phyloP scores from a whole-genome alignment of 2,888 invertebrate species.

The Cantharis flavilabris region DNA sequence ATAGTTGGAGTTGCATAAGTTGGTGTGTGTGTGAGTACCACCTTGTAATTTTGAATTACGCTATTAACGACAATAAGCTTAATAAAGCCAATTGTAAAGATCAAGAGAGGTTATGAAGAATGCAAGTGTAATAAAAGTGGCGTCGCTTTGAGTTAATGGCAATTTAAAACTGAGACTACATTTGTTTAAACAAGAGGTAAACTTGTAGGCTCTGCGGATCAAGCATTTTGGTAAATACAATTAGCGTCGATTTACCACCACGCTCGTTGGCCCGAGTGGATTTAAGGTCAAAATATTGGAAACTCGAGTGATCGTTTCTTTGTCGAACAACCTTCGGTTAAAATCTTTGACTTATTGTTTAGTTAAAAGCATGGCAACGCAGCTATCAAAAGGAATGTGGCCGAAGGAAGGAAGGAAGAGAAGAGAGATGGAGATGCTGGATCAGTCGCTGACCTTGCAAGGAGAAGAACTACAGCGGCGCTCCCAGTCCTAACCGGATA shows the following conservation, averaged over 20 bases:
- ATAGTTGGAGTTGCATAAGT: not conserved
- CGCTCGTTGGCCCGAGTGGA: not conserved
- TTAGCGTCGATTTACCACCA: not conserved
- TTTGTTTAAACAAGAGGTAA: constrained; percentile 2
- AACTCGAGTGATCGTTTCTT: not conserved
- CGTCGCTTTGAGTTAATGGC: constrained; percentile 45
- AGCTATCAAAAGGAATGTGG: constrained; percentile 45
- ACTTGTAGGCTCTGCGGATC: not conserved
- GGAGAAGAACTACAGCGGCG: constrained; percentile 46
- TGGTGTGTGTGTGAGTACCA: constrained; percentile 27
- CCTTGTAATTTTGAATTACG: constrained; percentile 41
- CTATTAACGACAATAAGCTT: constrained; percentile 44
- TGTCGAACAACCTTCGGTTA: not conserved
- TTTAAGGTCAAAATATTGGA: not conserved
- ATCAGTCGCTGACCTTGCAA: constrained; percentile 58
- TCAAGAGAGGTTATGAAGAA: constrained; percentile 49
- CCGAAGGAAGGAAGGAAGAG: constrained; percentile 54
- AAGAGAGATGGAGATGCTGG: constrained; percentile 47
- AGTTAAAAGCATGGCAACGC: constrained; percentile 38
- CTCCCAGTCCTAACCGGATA: constrained; percentile 47
- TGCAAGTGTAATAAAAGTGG: constrained; percentile 51
- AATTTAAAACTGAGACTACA: constrained; percentile 33
- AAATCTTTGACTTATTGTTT: constrained; percentile 12
- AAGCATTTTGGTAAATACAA: not conserved
- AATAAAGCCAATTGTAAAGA: constrained; percentile 49